Evolutionary conservation across 64 coral and sea anemone genomes (phyloP).

Genomic region (Astreopora myriophthalma): DNA sequence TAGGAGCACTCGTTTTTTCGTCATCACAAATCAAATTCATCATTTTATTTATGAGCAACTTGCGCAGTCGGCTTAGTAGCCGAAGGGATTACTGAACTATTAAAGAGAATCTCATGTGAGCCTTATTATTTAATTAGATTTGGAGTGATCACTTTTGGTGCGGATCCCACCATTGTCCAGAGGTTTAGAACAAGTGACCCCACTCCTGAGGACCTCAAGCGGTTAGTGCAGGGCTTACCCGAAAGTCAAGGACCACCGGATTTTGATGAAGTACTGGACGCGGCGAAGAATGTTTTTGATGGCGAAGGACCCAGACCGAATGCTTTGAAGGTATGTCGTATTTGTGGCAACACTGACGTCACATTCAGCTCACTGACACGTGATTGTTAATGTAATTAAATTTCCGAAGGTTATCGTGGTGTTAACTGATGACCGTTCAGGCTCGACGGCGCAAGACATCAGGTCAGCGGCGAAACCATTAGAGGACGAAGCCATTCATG

Average conservation of each 20-base stretch:
- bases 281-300: constrained; percentile 60
- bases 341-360: too few relatives aligned
- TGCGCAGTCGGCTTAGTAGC: neutral
- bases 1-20: too few relatives aligned
- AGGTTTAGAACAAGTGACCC: constrained; percentile 44
- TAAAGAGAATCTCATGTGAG: neutral
- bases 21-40: too few relatives aligned
- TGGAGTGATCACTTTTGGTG: constrained; percentile 70
- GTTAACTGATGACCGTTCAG: constrained; percentile 73
- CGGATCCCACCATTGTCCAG: constrained; percentile 13
- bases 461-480: constrained; percentile 36
- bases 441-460: constrained; percentile 47
- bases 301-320: constrained; percentile 12
- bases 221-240: constrained; percentile 3
- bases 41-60: neutral
- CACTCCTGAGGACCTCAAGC: neutral
- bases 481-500: constrained; percentile 53
- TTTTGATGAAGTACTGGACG: constrained; percentile 22
- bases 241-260: constrained; percentile 34
- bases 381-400: too few relatives aligned
- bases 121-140: constrained; percentile 5
- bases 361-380: neutral
- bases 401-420: constrained; percentile 65
- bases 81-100: too few relatives aligned
- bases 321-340: constrained; percentile 41